Evolutionary conservation across 2,888 invertebrate genomes (phyloP), one percentile per base, ranked within the genome.

Genomic region (Tholera decimalis): DNA sequence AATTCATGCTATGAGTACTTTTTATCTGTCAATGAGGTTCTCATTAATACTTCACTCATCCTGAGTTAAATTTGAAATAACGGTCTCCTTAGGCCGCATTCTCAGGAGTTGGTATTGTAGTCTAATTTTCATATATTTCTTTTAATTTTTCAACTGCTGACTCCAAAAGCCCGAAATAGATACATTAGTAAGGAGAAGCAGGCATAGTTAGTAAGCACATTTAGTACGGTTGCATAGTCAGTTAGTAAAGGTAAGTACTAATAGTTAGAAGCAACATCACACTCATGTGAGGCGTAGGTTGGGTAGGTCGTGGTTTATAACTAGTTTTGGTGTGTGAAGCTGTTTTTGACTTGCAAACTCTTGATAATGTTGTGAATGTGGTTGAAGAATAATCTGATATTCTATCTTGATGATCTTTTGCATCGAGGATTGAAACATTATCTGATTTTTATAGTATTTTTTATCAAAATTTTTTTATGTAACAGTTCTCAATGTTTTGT

Each of bases 171-270:
- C 90, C 86, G 89, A 88, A 92, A 88, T 90, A 83, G 33, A 64
- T 88, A 87, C 80, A 86, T 92, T 92, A 93, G 90, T 93, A 88
- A 88, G 89, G 90, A 88, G 47, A 90, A 91, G 91, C 91, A 86
- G 86, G 89, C 85, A 83, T 80, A 85, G 78, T 81, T 80, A 83
- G 74, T 80, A 80, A 84, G 85, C 82, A 84, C 77, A 78, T 73
- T 78, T 79, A 87, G 70, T 79, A 79, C 76, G 67, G 73, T 79
- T 75, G 85, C 85, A 84, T 75, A 83, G 77, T 80, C 50, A 77
- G 75, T 72, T 79, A 82, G 83, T 85, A 83, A 78, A 77, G 70
- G 76, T 73, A 68, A 75, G 83, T 83, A 77, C 78, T 80, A 73
- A 82, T 63, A 79, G 80, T 78, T 77, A 71, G 80, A 89, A 89